Conservation (phyloP, 2,888 invertebrate genomes). For the Zaprionus bogoriensis region DNA sequence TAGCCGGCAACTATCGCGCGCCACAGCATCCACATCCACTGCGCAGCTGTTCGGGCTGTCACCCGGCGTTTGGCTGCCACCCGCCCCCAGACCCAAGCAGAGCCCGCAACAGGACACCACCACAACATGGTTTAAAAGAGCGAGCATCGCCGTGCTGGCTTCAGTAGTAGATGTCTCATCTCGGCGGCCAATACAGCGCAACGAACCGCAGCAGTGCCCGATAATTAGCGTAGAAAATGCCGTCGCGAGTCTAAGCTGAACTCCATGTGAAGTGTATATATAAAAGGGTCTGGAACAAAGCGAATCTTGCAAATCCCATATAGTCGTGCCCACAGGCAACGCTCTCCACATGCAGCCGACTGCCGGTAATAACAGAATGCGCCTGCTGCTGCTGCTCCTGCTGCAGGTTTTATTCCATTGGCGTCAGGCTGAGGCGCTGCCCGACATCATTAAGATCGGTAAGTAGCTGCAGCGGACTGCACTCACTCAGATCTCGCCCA, state of each 20-base stretch:
- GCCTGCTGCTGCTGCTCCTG: slow-evolving; percentile 38
- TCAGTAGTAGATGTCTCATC: slow-evolving; percentile 65
- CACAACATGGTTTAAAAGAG: slow-evolving; percentile 55
- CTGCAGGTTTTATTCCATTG: slow-evolving; percentile 36
- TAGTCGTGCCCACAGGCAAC: background rate
- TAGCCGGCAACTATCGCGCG: background rate
- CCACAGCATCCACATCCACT: slow-evolving; percentile 45
- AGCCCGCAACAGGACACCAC: slow-evolving; percentile 60
- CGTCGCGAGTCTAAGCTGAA: slow-evolving; percentile 17
- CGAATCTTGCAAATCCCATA: too few relatives aligned
- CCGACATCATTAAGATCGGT: slow-evolving; percentile 82
- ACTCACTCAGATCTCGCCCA: too few relatives aligned
- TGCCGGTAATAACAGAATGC: slow-evolving; percentile 14
- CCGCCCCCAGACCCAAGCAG: slow-evolving; percentile 15
- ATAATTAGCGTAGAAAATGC: slow-evolving; percentile 31
- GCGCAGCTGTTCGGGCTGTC: slow-evolving; percentile 58
- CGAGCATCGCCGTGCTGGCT: slow-evolving; percentile 23
- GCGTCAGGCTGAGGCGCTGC: slow-evolving; percentile 62
- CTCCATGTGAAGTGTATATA: background rate
- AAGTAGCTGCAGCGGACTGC: slow-evolving; percentile 32
- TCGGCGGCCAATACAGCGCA: slow-evolving; percentile 16
- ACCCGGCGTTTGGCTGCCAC: slow-evolving; percentile 68
- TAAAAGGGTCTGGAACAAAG: background rate
- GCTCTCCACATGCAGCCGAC: slow-evolving; percentile 34
- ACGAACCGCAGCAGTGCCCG: background rate